phyloP scores from a whole-genome alignment of 2,888 invertebrate species.

The Pheosia gnoma region DNA sequence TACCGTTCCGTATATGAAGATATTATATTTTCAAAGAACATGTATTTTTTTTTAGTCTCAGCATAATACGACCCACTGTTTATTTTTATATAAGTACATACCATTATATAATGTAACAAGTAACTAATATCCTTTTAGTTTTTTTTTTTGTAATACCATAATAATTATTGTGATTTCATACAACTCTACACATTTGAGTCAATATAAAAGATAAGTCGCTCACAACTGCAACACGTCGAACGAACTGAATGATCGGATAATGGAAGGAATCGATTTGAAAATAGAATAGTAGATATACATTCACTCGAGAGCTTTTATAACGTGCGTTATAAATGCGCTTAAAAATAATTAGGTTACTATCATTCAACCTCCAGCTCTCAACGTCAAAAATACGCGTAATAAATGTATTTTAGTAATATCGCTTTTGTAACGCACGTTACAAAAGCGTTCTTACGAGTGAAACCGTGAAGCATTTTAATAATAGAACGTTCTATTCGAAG shows the following conservation, averaged over 20 bases:
- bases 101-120: conserved; percentile 76
- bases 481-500: neutral
- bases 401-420: neutral
- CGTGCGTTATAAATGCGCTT: neutral
- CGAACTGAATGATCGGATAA: conserved; percentile 13
- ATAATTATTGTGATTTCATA: conserved; percentile 79
- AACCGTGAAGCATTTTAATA: neutral
- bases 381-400: neutral
- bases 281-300: neutral
- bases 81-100: conserved; percentile 46
- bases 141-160: conserved; percentile 53
- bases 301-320: neutral
- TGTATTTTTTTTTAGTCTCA: conserved; percentile 73
- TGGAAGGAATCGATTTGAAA: conserved; percentile 42
- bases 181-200: conserved; percentile 76
- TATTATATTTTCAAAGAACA: conserved; percentile 84
- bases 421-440: neutral
- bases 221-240: conserved; percentile 60
- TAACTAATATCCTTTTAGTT: conserved; percentile 61
- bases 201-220: conserved; percentile 68
- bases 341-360: neutral
- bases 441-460: neutral
- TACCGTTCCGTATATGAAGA: conserved; percentile 77
- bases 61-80: conserved; percentile 75
- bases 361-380: neutral